phyloP scores from a whole-genome alignment of 2,797 vertebrate species.

The Gobio occitaniae region DNA sequence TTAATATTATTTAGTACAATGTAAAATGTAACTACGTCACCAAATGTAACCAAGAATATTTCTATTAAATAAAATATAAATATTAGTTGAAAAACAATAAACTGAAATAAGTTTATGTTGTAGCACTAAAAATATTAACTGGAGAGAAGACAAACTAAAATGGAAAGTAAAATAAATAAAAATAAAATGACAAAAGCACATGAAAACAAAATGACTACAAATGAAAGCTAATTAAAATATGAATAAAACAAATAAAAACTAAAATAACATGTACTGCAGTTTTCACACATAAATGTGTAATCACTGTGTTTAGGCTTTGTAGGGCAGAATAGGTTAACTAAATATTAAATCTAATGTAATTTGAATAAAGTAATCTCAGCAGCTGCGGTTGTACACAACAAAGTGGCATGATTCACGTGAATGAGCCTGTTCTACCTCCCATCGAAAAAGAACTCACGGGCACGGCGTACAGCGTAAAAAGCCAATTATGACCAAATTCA shows the following conservation, averaged over 20 bases:
- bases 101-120: neutral
- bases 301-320: neutral
- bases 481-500: neutral
- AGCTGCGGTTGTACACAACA: neutral
- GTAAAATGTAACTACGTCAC: neutral
- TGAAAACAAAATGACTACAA: neutral
- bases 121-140: neutral
- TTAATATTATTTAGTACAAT: neutral
- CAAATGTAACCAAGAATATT: neutral
- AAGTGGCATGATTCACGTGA: constrained; percentile 19
- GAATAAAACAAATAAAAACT: neutral
- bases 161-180: neutral
- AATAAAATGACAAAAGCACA: neutral
- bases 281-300: neutral
- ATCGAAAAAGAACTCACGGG: neutral
- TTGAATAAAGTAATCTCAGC: neutral
- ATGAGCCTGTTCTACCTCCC: neutral
- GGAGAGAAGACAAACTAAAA: neutral
- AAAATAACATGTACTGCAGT: neutral
- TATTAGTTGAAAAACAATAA: neutral
- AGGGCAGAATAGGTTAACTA: neutral
- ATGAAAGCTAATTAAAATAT: neutral
- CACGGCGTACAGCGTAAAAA: neutral
- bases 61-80: neutral
- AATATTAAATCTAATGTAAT: neutral